These are phyloP conservation scores for Drosophila santomea DNA, from an alignment of 1,140 invertebrate genomes.

Conservation along the genomic window DNA sequence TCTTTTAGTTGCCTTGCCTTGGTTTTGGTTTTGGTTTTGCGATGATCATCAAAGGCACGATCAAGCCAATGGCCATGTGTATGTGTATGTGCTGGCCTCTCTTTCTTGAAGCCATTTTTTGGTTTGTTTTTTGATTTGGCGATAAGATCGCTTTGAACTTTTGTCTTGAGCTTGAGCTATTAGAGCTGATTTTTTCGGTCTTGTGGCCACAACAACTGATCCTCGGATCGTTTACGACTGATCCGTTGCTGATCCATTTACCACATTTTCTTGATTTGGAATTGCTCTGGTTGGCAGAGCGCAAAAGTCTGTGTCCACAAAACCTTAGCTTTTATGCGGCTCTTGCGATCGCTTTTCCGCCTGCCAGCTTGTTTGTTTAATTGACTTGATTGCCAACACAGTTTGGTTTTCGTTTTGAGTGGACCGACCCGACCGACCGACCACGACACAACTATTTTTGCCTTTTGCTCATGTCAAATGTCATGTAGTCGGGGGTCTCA, in stretches of 20 bases:
- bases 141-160: conserved; percentile 64
- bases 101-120: conserved; percentile 6
- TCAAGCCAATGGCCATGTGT: conserved; percentile 56
- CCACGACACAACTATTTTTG: conserved; percentile 38
- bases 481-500: conserved; percentile 46
- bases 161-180: conserved; percentile 52
- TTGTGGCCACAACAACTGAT: conserved; percentile 13
- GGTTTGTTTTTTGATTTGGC: conserved; percentile 6
- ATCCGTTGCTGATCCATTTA: conserved; percentile 56
- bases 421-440: conserved; percentile 24
- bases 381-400: conserved; percentile 76
- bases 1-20: conserved; percentile 8
- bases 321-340: conserved; percentile 48
- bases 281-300: conserved; percentile 37
- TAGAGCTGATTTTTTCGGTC: conserved; percentile 31
- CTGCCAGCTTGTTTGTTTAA: conserved; percentile 76
- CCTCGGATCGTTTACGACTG: conserved; percentile 31
- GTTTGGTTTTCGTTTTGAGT: conserved; percentile 50
- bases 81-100: conserved; percentile 16
- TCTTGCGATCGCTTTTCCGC: conserved; percentile 18
- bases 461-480: conserved; percentile 64
- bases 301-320: background rate
- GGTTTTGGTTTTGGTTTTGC: conserved; percentile 18
- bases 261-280: conserved; percentile 70
- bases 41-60: conserved; percentile 72